phyloP scores from a whole-genome alignment of 2,113 vertebrate species.

The Grammomys dolichurus region DNA sequence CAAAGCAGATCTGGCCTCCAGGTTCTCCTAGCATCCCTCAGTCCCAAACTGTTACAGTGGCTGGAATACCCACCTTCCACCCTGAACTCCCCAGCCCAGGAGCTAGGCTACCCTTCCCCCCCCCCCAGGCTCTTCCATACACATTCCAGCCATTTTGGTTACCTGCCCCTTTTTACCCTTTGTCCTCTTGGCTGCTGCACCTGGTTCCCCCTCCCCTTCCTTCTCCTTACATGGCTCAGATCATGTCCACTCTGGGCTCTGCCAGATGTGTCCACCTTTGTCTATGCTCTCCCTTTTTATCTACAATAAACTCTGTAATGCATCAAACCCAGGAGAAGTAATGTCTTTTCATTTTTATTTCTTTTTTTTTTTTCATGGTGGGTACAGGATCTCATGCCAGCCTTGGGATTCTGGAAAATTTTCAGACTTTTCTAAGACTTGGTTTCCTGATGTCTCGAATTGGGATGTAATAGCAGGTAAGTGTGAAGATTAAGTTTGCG shows the following conservation, averaged over 20 bases:
- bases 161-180: background rate
- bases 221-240: background rate
- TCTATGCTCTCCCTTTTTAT: background rate
- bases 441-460: background rate
- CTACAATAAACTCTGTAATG: background rate
- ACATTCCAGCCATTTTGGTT: background rate
- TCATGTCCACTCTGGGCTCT: background rate
- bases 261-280: background rate
- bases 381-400: background rate
- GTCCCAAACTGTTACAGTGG: background rate
- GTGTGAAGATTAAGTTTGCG: background rate
- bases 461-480: background rate
- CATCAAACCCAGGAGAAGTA: background rate
- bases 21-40: background rate
- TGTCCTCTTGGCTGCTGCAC: background rate
- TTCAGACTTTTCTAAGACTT: background rate
- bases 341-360: background rate
- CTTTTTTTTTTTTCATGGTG: background rate
- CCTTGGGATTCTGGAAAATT: background rate
- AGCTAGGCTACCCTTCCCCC: background rate
- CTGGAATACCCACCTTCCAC: background rate
- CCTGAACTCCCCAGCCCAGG: no score
- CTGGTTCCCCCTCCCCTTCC: background rate
- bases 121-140: background rate
- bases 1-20: background rate